Evolutionary conservation across 2,797 vertebrate genomes (phyloP), one percentile per base, ranked within the genome.

Genomic region (Gadopsis bispinosus): DNA sequence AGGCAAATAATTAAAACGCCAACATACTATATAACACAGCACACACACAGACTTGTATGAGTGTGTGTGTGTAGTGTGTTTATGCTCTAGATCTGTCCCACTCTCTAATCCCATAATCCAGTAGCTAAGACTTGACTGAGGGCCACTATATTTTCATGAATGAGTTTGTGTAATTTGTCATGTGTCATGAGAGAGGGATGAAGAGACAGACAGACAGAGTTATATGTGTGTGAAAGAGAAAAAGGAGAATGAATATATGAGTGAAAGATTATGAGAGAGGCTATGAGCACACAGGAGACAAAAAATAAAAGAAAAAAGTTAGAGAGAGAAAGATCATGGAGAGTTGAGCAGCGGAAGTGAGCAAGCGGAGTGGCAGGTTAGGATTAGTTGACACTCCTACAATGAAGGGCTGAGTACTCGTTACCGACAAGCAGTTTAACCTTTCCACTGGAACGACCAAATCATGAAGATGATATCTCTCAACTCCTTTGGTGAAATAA

Each of bases 71-170:
- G 39, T 60, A 12, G 43, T 79, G 76, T 81, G 61, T 75, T 66
- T 66, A 75, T 29, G 43, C 66, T 62, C 66, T 68, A 84, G 90
- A 91, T 90, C 86, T 87, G 85, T 74, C 77, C 78, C 77, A 22
- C 71, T 69, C 81, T 79, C 72, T 92, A 93, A 93, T 90, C 93
- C 74, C 37, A 80, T 93, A 94, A 94, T 92, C 89, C 88, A 86
- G 71, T 16, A 58, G 77, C 81, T 91, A 88, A 92, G 75, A 81
- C 73, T 71, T 50, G 77, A 86, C 79, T 73, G 87, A 89, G 86
- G 76, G 77, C 71, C 7, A 77, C 89, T 68, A 70, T 37, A 39
- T 88, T 89, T 90, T 89, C 83, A 83, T 88, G 88, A 89, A 92
- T 89, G 87, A 90, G 76, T 85, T 83, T 19, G 72, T 89, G 83